phyloP scores from a whole-genome alignment of 2,888 invertebrate genomes.

The Thecocarcelia acutangulata region DNA sequence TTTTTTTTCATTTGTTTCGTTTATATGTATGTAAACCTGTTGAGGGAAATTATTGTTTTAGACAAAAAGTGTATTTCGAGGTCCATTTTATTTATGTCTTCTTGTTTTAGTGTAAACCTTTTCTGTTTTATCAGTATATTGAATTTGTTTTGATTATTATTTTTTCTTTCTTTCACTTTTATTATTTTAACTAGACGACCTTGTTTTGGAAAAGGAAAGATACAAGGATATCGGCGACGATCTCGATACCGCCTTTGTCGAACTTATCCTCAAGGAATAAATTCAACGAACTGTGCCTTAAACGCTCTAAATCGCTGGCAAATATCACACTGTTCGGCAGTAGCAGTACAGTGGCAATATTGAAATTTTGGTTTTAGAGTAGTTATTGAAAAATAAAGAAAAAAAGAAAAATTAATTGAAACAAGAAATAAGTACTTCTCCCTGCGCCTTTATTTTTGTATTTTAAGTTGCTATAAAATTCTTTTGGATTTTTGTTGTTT shows the following conservation, averaged over 20 bases:
- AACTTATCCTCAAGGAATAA: slow-evolving; percentile 90
- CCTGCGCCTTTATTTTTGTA: slow-evolving; percentile 39
- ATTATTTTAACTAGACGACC: slow-evolving; percentile 87
- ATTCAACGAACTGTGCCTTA: slow-evolving; percentile 31
- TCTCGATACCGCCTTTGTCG: slow-evolving; percentile 99
- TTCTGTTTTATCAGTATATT: slow-evolving; percentile 43
- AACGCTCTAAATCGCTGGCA: slow-evolving; percentile 47
- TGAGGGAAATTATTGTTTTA: neutral
- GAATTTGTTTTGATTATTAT: slow-evolving; percentile 69
- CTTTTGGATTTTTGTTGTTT: slow-evolving; percentile 75
- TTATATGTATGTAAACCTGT: neutral
- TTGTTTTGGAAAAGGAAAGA: slow-evolving; percentile 98
- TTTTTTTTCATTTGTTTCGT: slow-evolving; percentile 27
- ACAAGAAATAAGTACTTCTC: slow-evolving; percentile 25
- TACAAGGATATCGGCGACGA: slow-evolving; percentile 99
- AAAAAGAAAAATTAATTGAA: slow-evolving; percentile 4
- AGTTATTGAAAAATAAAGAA: slow-evolving; percentile 24
- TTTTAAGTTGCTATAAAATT: slow-evolving; percentile 61
- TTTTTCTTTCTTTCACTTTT: slow-evolving; percentile 67
- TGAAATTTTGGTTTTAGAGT: slow-evolving; percentile 70
- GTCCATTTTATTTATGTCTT: slow-evolving; percentile 23
- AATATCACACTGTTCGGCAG: slow-evolving; percentile 46
- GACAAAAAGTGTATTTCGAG: slow-evolving; percentile 9
- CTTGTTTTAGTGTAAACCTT: neutral
- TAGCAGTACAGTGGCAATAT: slow-evolving; percentile 52